phyloP scores from a whole-genome alignment of 2,888 invertebrate species.

The Norana najaformis region DNA sequence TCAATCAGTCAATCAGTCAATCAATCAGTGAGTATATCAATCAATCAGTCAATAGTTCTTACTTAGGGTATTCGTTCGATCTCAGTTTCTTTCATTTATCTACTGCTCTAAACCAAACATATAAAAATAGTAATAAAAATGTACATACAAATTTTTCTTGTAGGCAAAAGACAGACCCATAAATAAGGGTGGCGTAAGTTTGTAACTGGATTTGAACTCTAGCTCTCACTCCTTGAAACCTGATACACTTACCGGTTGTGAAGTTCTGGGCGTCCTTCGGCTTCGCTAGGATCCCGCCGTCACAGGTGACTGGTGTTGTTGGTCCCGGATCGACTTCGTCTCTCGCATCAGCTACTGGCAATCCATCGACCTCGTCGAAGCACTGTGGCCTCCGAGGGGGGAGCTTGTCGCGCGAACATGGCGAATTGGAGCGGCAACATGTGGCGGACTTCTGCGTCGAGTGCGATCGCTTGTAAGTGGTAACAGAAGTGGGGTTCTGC shows the following conservation, averaged over 20 bases:
- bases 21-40: not conserved
- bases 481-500: too few relatives aligned
- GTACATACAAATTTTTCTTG: not conserved
- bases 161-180: too few relatives aligned
- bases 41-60: not conserved
- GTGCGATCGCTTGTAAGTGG: not conserved
- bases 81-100: too few relatives aligned
- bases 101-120: too few relatives aligned
- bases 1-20: not conserved
- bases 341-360: not conserved
- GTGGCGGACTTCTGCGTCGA: not conserved
- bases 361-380: not conserved
- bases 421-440: not conserved
- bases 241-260: not conserved
- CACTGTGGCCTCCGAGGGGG: not conserved
- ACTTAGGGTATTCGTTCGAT: too few relatives aligned
- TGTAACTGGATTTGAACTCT: not conserved
- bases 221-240: not conserved
- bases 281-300: not conserved
- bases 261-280: not conserved
- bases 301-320: not conserved
- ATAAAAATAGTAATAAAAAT: too few relatives aligned
- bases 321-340: slow-evolving; percentile 13
- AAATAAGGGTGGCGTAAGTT: too few relatives aligned
- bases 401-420: not conserved